Evolutionary conservation across 2,113 vertebrate species (phyloP).

Genomic region (Hippolais icterina): DNA sequence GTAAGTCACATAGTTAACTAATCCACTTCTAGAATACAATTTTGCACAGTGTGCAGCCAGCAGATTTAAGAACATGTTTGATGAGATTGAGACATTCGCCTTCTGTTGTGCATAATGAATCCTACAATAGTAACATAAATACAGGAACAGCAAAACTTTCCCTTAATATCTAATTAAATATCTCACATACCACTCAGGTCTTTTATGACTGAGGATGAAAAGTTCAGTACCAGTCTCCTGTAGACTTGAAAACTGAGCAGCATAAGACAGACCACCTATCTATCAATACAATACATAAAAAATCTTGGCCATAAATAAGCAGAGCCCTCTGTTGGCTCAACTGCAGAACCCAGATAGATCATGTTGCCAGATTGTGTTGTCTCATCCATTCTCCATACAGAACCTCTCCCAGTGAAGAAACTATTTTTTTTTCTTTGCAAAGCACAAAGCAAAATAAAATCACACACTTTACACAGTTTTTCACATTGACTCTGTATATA

Average conservation of each 20-base stretch:
- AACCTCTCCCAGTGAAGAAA: neutral
- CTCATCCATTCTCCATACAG: neutral
- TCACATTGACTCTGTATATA: neutral
- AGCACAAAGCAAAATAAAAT: neutral
- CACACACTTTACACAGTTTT: neutral
- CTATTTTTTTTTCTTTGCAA: neutral
- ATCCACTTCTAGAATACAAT: neutral
- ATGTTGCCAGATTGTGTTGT: neutral
- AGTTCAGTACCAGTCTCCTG: neutral
- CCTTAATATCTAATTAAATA: neutral
- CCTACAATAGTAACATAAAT: neutral
- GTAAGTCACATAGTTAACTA: neutral
- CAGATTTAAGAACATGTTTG: neutral
- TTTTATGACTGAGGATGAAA: neutral
- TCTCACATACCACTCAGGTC: neutral
- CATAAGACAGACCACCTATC: neutral
- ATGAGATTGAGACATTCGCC: constrained; percentile 22
- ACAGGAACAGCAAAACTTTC: neutral
- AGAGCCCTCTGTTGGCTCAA: neutral
- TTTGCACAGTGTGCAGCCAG: neutral
- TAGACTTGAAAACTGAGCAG: neutral
- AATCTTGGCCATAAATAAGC: neutral
- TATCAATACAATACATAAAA: neutral
- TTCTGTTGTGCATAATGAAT: constrained; percentile 29
- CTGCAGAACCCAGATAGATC: neutral